phyloP scores from a whole-genome alignment of 2,113 vertebrate genomes.

The Scolopax mira region DNA sequence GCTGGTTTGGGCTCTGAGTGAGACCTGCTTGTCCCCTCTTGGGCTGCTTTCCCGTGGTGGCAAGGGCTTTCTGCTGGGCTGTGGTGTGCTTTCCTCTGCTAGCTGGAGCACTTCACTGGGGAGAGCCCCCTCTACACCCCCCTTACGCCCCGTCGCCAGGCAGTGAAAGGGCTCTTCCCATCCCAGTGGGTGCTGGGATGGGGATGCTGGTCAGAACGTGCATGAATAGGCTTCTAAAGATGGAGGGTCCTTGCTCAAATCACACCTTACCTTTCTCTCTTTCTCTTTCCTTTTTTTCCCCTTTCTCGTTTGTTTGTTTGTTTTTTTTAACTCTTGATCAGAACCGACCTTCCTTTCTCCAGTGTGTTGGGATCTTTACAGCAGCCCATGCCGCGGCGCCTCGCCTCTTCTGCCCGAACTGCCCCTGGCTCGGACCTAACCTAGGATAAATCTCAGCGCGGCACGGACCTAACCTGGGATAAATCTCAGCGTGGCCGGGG shows the following conservation, averaged over 20 bases:
- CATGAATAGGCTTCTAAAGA: neutral
- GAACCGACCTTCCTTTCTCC: slow-evolving; percentile 61
- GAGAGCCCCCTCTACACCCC: neutral
- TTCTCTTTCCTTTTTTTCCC: slow-evolving; percentile 31
- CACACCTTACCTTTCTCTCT: slow-evolving; percentile 68
- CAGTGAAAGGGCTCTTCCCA: neutral
- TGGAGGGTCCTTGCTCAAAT: slow-evolving; percentile 24
- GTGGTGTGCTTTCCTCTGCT: neutral
- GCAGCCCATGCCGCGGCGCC: slow-evolving; percentile 65
- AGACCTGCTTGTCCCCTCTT: neutral
- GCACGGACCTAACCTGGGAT: slow-evolving; percentile 74
- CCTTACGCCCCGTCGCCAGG: neutral
- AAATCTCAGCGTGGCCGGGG: slow-evolving; percentile 50
- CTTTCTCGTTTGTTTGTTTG: neutral
- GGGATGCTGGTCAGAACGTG: neutral
- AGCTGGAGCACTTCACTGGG: neutral
- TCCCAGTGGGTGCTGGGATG: neutral
- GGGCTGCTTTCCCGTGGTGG: neutral
- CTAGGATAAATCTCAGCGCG: slow-evolving; percentile 60
- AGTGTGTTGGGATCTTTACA: slow-evolving; percentile 55
- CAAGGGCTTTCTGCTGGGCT: neutral
- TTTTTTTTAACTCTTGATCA: slow-evolving; percentile 35
- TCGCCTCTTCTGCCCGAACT: slow-evolving; percentile 23
- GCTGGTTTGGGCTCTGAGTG: neutral
- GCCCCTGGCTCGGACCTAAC: slow-evolving; percentile 68